Base-by-base conservation (phyloP, 2,888 invertebrate species). In the Caenorhabditis sp. region DNA sequence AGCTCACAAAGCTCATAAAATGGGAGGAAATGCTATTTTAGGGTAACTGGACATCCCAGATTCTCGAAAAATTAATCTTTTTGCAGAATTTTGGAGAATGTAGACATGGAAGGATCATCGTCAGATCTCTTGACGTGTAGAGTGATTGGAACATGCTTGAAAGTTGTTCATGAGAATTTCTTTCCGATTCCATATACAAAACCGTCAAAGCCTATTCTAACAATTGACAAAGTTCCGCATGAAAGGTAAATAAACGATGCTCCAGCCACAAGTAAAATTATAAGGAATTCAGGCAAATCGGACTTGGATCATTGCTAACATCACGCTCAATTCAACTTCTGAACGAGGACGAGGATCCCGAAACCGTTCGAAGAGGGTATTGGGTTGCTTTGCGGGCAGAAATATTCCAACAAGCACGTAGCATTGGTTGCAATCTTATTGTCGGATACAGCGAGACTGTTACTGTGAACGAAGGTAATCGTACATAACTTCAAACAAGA, bases 321-420 rank as follows among this genome's bases (percentile, higher is more conserved):
- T 30, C 80, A 5, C 32, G 75, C 27, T 58, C 76, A 2, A 48
- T 82, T 1, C 63, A 76, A 43, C 8, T 82, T 7, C 37, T 82
- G 3, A 59, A 72, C n/a, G 80, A 79, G 26, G 73, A 73, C 46
- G 79, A 79, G 41, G 68, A 76, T 20, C 58, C 75, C 1, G 79
- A 76, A 62, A 2, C 50, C 2, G 58, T 72, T 13, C 37, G 79
- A 17, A 62, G 61, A 37, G 39, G 41, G 11, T 75, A 97, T 96
- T 98, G 98, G 97, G 95, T 94, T 0, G 96, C 98, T 90, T 92
- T 98, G 24, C 91, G 98, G 55, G 95, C 95, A 90, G 98, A 98
- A 91, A 93, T 98, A 68, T 92, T 96, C 0, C 95, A 96, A 2
- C 97, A 98, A 90, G 95, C 95, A 5, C 91, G 95, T 39, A 94